phyloP scores from a whole-genome alignment of 2,797 vertebrate genomes.

The Nyctibius grandis region DNA sequence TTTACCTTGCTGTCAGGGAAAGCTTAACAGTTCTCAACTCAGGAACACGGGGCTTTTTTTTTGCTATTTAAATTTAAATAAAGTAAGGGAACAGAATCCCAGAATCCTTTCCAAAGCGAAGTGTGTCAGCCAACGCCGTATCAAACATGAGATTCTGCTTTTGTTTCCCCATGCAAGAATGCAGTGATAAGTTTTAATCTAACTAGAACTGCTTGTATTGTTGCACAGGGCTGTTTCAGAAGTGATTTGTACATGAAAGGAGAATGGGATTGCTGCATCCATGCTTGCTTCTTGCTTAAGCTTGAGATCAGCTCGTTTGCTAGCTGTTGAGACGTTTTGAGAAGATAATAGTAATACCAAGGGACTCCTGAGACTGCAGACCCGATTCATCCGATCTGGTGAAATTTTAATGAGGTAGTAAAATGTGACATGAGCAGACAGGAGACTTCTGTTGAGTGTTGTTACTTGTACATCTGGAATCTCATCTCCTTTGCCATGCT shows the following conservation, averaged over 20 bases:
- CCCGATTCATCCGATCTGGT: rapidly evolving
- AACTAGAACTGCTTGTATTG: neutral
- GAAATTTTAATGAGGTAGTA: neutral
- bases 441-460: neutral
- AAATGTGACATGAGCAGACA: neutral
- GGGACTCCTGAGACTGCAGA: neutral
- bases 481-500: neutral
- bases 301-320: neutral
- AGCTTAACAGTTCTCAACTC: constrained; percentile 56
- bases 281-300: neutral
- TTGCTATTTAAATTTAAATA: constrained; percentile 12
- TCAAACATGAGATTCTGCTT: neutral
- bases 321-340: neutral
- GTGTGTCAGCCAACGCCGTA: neutral
- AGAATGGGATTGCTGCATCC: neutral
- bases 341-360: neutral
- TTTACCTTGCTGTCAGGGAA: constrained; percentile 5
- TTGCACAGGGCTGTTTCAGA: neutral
- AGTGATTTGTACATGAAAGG: neutral
- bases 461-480: neutral
- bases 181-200: neutral
- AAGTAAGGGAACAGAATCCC: neutral
- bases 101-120: neutral
- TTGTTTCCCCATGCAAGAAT: neutral
- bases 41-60: constrained; percentile 18